A percentile compares a stretch with the other conserved stretches of the same genome.
Conservation (phyloP, 2,888 invertebrate species). For the Rotaria socialis region DNA sequence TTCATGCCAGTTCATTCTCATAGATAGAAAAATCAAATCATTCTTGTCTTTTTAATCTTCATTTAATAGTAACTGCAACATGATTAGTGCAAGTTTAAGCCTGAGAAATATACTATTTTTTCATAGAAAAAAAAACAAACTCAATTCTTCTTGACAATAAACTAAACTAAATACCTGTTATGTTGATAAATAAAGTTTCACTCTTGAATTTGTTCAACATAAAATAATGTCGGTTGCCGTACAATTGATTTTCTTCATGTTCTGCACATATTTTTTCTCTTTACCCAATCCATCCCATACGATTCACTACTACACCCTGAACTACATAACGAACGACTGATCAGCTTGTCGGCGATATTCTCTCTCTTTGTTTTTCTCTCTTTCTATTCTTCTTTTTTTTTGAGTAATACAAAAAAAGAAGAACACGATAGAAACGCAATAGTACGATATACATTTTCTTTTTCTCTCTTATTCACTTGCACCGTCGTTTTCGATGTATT, state of each 20-base stretch:
- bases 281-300: neutral
- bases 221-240: neutral
- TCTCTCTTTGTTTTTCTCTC: slow-evolving; percentile 23
- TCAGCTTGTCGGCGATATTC: neutral
- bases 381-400: neutral
- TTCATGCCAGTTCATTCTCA: no score
- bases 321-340: slow-evolving; percentile 29
- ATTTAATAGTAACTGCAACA: no score
- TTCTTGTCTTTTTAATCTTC: no score
- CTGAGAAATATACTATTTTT: no score
- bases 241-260: neutral
- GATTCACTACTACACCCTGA: neutral
- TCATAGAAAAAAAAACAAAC: no score
- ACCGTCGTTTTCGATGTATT: neutral
- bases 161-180: neutral
- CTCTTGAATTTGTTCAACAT: neutral
- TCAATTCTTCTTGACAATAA: no score
- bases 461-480: slow-evolving; percentile 11
- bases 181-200: neutral
- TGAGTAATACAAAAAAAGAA: neutral
- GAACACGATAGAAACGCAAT: neutral
- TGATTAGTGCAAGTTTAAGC: no score
- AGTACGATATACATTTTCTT: neutral
- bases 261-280: neutral
- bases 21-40: no score